These are phyloP conservation scores for Hypena proboscidalis DNA, from an alignment of 2,888 invertebrate species.

Conservation along the genomic window DNA sequence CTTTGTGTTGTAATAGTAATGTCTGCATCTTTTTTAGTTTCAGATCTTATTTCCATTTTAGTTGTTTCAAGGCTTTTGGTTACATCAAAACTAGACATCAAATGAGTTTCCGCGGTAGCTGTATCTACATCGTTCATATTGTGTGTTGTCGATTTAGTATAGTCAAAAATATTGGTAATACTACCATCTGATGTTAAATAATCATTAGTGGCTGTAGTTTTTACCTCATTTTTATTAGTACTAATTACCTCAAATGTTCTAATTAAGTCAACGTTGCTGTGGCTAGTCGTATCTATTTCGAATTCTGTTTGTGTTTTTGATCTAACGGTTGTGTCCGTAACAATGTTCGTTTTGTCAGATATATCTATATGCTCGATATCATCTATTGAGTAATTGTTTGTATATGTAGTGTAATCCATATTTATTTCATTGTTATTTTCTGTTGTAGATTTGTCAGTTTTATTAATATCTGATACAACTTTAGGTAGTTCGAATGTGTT, in stretches of 20 bases:
- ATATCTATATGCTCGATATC: no score
- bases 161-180: background rate
- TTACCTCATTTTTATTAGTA: background rate
- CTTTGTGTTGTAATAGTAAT: no score
- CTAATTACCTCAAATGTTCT: background rate
- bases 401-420: no score
- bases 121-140: background rate
- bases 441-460: background rate
- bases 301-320: no score
- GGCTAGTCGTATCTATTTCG: no score
- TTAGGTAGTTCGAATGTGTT: background rate
- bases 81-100: background rate
- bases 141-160: background rate
- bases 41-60: no score
- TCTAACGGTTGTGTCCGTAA: no score
- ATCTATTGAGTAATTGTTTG: no score
- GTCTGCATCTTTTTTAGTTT: no score
- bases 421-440: background rate
- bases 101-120: background rate
- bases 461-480: background rate
- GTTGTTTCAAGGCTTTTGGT: no score
- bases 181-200: background rate
- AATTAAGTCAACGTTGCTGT: no score
- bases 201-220: background rate
- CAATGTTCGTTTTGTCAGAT: no score